Conservation (phyloP, 2,888 invertebrate species). For the Lypha dubia region DNA sequence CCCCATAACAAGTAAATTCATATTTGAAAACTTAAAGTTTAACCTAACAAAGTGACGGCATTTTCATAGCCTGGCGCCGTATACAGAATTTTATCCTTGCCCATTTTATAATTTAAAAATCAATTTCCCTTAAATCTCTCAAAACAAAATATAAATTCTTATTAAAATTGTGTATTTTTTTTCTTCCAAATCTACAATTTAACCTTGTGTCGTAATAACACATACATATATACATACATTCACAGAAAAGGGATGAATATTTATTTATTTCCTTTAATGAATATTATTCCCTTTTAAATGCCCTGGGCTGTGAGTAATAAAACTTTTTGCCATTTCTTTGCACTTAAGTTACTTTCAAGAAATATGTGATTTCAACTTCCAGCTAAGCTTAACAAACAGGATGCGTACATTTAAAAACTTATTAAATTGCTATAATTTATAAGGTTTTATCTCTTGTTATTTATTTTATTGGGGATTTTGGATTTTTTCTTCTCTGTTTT, state of each 20-base stretch:
- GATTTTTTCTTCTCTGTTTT: slow-evolving; percentile 1
- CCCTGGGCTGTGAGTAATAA: slow-evolving; percentile 31
- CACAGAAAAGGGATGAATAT: slow-evolving; percentile 37
- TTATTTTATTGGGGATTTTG: background rate
- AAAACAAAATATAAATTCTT: too few species aligned
- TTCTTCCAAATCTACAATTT: background rate
- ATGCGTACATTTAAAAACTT: slow-evolving; percentile 81
- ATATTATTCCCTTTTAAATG: slow-evolving; percentile 21
- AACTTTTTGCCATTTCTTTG: slow-evolving; percentile 33
- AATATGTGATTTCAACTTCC: slow-evolving; percentile 60
- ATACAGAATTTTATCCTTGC: too few species aligned
- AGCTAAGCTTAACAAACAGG: slow-evolving; percentile 72
- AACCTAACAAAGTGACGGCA: too few species aligned
- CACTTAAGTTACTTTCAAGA: slow-evolving; percentile 43
- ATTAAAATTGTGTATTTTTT: too few species aligned
- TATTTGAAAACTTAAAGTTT: too few species aligned
- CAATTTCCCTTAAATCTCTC: background rate
- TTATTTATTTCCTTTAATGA: slow-evolving; percentile 33
- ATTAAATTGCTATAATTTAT: slow-evolving; percentile 82
- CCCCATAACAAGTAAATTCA: too few species aligned
- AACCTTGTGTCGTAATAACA: slow-evolving; percentile 7
- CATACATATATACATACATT: background rate
- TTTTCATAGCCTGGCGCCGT: too few species aligned
- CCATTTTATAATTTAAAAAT: background rate
- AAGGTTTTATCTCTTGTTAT: slow-evolving; percentile 78